Evolutionary conservation across 2,888 invertebrate species (phyloP), one percentile per base, ranked within the genome.

Genomic region (Kryphioiulus occultus): DNA sequence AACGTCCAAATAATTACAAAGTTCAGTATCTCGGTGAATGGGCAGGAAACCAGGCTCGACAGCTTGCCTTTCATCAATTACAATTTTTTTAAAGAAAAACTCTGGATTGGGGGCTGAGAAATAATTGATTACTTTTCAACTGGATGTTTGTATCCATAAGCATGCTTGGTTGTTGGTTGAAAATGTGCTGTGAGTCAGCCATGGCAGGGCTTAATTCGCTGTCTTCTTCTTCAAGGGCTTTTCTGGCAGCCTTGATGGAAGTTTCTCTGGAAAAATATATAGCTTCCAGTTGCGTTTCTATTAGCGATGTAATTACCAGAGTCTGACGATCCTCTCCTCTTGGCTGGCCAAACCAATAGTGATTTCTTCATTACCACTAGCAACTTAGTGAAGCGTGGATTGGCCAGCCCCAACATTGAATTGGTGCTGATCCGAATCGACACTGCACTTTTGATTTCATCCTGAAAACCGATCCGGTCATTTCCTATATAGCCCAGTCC

Each of bases 311-410:
- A 78, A 78, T 78, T 78, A 78, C 78, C 78, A 10, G 78, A 12
- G 30, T 78, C 30, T 30, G 78, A 78, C 78, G 78, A 78, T 78
- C 15, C 68, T 0, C 30, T 78, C 78, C 30, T 78, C 78, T 78
- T 78, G 78, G 15, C 78, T 78, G 26, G 15, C 26, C 78, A 78
- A 78, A 78, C 78, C 78, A 78, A 78, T 78, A 78, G 78, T 78
- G 78, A 78, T 78, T 78, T 78, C 78, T 78, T 78, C 78, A 78
- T 78, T 78, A 78, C 78, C 30, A 78, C 78, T 78, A 30, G 78
- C 78, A 78, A 78, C 78, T 78, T 78, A 78, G 78, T 78, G 78
- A 78, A 78, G 78, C 78, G 78, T 78, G 78, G 78, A 78, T 78
- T 78, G 78, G 78, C 78, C 30, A 78, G 78, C 78, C 78, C 35